Evolutionary conservation across 2,888 invertebrate species (phyloP), one percentile per base, ranked within the genome.

Genomic region (Pachydiplax longipennis): DNA sequence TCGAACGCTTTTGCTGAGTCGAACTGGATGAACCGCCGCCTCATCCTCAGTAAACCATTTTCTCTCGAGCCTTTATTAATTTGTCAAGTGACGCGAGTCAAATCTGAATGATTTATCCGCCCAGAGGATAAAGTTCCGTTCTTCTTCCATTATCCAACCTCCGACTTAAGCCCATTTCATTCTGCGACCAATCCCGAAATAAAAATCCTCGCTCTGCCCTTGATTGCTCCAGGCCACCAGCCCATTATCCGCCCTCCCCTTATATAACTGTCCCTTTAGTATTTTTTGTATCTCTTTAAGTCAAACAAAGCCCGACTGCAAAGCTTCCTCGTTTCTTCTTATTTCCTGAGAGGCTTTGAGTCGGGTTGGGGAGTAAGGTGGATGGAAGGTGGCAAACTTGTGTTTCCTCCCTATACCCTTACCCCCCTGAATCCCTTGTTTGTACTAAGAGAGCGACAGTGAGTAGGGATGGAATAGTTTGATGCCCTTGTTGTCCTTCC

Each of bases 401-500:
- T 44, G 80, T 80, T 80, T 31, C 80, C 81, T 22, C 40, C 81
- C 31, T 80, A n/a, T 31, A 13, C 80, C 15, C 31, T 1, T 25
- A 31, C 10, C 80, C 31, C 80, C 37, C 83, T 35, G 18, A 53
- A 25, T 53, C 83, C 53, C 31, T 53, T 83, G 83, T 83, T 83
- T 83, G 83, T 58, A 58, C 53, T 48, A 53, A 31, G 53, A 31
- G 58, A 58, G 83, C 31, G 83, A 31, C 35, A 53, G 31, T 2
- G 58, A 31, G 31, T 22, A 35, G 83, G 83, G 53, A 35, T 31
- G 58, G 35, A 18, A 83, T 83, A 83, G 83, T 83, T 83, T 83
- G 83, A 83, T 83, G 53, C 83, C 83, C 83, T 35, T 83, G 83
- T 83, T 83, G 83, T 58, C 83, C 83, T 83, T 58, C 31, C 31